Percentiles rank a stretch among this genome's conserved stretches.
Conservation (phyloP, 2,797 vertebrate species). For the Crossoptilon crossoptilon region DNA sequence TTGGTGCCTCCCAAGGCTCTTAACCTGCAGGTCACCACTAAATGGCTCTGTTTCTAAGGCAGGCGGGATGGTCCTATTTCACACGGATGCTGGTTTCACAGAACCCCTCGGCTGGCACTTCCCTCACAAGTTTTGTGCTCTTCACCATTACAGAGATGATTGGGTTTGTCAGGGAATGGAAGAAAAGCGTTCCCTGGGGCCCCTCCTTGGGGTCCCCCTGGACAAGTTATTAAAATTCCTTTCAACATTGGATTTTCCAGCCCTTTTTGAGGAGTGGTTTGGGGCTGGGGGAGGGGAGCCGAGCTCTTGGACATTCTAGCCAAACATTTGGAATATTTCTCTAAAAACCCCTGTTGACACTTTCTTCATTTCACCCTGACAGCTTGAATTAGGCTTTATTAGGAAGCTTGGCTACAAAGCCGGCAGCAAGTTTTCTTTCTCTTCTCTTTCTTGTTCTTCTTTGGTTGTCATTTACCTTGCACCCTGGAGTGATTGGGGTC, state of each 20-base stretch:
- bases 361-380: constrained; percentile 70
- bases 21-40: background rate
- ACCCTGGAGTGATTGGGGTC: constrained; percentile 62
- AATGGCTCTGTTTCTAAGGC: background rate
- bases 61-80: background rate
- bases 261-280: background rate
- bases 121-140: background rate
- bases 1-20: constrained; percentile 14
- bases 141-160: background rate
- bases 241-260: constrained; percentile 15
- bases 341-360: constrained; percentile 56
- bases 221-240: constrained; percentile 47
- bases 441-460: constrained; percentile 10
- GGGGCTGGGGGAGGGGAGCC: background rate
- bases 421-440: constrained; percentile 39
- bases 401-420: constrained; percentile 55
- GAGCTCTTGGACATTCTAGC: background rate
- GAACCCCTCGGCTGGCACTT: background rate
- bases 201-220: background rate
- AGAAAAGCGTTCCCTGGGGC: background rate
- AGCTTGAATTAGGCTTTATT: constrained; percentile 75
- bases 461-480: constrained; percentile 57
- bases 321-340: constrained; percentile 57
- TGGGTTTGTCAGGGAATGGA: background rate
- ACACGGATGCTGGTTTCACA: background rate